phyloP scores from a whole-genome alignment of 2,888 invertebrate genomes.

The Chrysopilus asiliformis region DNA sequence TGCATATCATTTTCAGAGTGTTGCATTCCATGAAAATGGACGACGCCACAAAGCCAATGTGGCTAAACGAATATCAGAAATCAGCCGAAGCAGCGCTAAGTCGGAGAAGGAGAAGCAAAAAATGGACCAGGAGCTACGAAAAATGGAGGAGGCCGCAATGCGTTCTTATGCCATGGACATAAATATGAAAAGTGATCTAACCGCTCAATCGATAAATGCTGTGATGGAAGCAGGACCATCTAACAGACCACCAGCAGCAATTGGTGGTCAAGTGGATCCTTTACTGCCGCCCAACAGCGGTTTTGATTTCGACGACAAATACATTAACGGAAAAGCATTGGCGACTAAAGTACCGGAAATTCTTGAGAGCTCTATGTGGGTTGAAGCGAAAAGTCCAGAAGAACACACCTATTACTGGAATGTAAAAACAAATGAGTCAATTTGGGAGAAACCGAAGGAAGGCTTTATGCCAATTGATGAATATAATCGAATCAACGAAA shows the following conservation, averaged over 20 bases:
- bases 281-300: slow-evolving; percentile 29
- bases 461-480: slow-evolving; percentile 55
- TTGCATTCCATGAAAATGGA: slow-evolving; percentile 89
- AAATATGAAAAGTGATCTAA: slow-evolving; percentile 33
- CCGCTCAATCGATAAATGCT: slow-evolving; percentile 27
- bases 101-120: slow-evolving; percentile 65
- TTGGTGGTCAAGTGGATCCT: slow-evolving; percentile 27
- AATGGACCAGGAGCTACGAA: slow-evolving; percentile 62
- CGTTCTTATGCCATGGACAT: slow-evolving; percentile 79
- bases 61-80: slow-evolving; percentile 67
- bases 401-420: slow-evolving; percentile 81
- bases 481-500: slow-evolving; percentile 43
- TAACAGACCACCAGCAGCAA: slow-evolving; percentile 3
- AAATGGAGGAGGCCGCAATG: slow-evolving; percentile 85
- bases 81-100: slow-evolving; percentile 70
- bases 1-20: slow-evolving; percentile 46
- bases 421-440: slow-evolving; percentile 64
- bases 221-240: slow-evolving; percentile 19
- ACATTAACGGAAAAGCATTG: slow-evolving; percentile 22
- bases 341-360: slow-evolving; percentile 23
- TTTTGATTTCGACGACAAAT: slow-evolving; percentile 26
- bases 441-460: slow-evolving; percentile 61
- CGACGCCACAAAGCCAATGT: slow-evolving; percentile 87
- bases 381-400: slow-evolving; percentile 61
- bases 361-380: slow-evolving; percentile 47